Conservation (phyloP, 1,140 invertebrate species). For the Marisa cornuarietis region DNA sequence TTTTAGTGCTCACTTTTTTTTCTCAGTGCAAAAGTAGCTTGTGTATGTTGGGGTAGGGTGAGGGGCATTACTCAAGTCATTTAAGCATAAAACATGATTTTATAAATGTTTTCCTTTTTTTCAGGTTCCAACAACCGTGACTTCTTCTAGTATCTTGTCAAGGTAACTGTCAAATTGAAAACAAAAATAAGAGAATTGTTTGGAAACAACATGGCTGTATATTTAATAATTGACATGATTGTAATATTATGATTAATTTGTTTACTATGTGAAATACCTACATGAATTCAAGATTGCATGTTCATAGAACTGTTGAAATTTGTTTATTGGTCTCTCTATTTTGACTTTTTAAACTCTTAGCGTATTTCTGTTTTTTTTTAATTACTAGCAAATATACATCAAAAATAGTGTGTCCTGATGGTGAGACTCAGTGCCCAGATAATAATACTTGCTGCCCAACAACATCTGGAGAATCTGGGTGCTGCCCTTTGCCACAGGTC, state of each 20-base stretch:
- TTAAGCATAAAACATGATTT: neutral
- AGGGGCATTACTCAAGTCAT: no score
- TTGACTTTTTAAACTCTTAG: neutral
- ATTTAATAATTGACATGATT: neutral
- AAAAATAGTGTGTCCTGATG: neutral
- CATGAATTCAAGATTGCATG: no score
- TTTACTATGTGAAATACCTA: no score
- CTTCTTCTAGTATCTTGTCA: neutral
- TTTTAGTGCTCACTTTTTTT: no score
- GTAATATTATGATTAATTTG: no score
- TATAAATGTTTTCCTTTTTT: neutral
- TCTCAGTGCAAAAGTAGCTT: no score
- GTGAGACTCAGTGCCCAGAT: neutral
- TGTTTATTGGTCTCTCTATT: neutral
- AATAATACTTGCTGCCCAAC: slow-evolving; percentile 34
- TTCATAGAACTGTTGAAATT: no score
- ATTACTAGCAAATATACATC: neutral
- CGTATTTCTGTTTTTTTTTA: neutral
- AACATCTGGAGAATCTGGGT: slow-evolving; percentile 50
- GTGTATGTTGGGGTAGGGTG: no score
- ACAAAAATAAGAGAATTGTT: slow-evolving; percentile 22
- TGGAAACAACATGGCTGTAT: neutral
- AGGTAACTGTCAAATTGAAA: slow-evolving; percentile 28
- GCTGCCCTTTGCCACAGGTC: slow-evolving; percentile 55
- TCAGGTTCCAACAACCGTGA: neutral